These are phyloP conservation scores for Tapera naevia DNA, from an alignment of 2,797 vertebrate species.

Conservation along the genomic window DNA sequence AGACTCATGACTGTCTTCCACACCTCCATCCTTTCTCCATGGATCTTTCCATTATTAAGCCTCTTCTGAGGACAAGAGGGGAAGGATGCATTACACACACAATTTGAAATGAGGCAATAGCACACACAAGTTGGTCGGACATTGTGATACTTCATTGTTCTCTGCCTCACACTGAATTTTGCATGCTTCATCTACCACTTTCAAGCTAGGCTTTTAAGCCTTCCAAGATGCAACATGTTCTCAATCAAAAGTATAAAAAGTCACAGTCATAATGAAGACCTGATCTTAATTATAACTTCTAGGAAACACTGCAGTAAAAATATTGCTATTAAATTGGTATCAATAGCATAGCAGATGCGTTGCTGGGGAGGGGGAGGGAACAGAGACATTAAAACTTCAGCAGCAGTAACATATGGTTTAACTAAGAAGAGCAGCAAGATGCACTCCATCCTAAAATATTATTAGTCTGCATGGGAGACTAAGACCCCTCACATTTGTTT, in stretches of 20 bases:
- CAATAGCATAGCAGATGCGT: background rate
- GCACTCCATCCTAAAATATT: background rate
- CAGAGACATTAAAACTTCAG: background rate
- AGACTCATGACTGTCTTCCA: background rate
- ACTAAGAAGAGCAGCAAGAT: conserved; percentile 8
- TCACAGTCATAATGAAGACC: background rate
- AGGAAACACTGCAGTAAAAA: background rate
- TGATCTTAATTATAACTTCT: conserved; percentile 31
- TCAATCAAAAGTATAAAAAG: background rate
- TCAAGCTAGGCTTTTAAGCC: background rate
- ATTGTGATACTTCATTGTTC: fast-evolving
- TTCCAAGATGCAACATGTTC: background rate
- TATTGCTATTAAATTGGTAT: background rate
- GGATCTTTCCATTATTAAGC: background rate
- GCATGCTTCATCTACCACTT: background rate
- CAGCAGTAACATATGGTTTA: conserved; percentile 18
- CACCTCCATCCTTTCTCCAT: background rate
- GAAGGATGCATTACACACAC: background rate
- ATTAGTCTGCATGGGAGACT: background rate
- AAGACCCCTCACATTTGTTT: background rate
- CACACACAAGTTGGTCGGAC: background rate
- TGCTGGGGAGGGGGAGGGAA: background rate
- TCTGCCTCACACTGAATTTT: background rate
- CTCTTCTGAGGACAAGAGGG: background rate
- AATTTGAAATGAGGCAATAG: background rate